Evolutionary conservation across 2,888 invertebrate genomes (phyloP), one percentile per base, ranked within the genome.

Genomic region (Apamea anceps): DNA sequence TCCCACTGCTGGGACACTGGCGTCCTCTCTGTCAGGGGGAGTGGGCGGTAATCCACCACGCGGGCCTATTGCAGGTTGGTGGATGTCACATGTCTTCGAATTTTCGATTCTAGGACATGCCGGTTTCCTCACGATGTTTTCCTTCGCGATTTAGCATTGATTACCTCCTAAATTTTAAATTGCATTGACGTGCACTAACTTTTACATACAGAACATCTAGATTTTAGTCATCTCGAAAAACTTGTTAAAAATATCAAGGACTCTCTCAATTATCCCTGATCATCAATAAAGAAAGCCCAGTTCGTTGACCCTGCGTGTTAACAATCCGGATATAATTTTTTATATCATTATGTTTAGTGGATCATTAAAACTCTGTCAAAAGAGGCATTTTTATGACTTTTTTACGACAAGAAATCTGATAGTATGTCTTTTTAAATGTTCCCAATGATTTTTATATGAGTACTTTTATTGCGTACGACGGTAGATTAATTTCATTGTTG

Each of bases 401-500:
- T 96, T 96, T 95, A 96, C 94, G 96, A 95, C 87, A 91, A 90
- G 96, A 95, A 95, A 96, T 96, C 94, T 93, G 95, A 96, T 96
- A 94, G 94, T 94, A 93, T 91, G 92, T 95, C 93, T 93, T 93
- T 91, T 94, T 94, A 94, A 94, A 93, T 92, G 91, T 91, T 86
- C 77, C 88, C 91, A 93, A 91, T 94, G 93, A 94, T 94, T 94
- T 90, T 94, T 90, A 91, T 89, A 89, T 84, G 81, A 83, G 80
- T 86, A 84, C 85, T 84, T 91, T 91, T 90, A 91, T 85, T 89
- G 90, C 88, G 90, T 90, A 89, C 92, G 89, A 88, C 89, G 90
- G 88, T 88, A 91, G 92, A 95, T 95, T 94, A 93, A 92, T 94
- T 95, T 94, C 93, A 95, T 94, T 93, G 93, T 94, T 92, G 84